A percentile compares a stretch with the other conserved stretches of the same genome.
Conservation (phyloP, 2,113 vertebrate species). For the Boleophthalmus pectinirostris region DNA sequence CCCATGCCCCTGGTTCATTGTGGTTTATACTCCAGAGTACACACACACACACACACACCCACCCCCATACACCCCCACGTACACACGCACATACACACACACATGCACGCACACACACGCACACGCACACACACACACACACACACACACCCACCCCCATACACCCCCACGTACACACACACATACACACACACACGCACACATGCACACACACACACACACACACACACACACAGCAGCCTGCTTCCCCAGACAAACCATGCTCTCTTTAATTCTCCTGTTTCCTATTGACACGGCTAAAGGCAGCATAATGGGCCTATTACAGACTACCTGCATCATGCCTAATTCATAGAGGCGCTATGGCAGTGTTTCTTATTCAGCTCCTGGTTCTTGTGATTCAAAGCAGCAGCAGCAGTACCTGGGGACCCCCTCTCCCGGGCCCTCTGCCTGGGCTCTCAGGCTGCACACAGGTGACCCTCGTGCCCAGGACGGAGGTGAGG, state of each 20-base stretch:
- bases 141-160: not conserved
- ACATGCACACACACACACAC: not conserved
- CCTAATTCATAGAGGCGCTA: conserved; percentile 69
- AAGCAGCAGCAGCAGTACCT: conserved; percentile 41
- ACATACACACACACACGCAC: not conserved
- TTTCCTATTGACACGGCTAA: conserved; percentile 63
- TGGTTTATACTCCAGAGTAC: conserved; percentile 3
- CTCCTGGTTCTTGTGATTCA: conserved; percentile 51
- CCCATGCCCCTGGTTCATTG: not conserved
- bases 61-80: not conserved
- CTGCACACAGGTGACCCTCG: conserved; percentile 59
- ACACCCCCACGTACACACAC: not conserved
- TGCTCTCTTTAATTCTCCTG: conserved; percentile 43
- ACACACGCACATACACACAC: not conserved
- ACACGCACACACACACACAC: conserved; percentile 1
- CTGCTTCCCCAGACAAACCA: conserved; percentile 35
- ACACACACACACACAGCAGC: not conserved
- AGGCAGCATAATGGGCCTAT: conserved; percentile 65
- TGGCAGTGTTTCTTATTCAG: conserved; percentile 62
- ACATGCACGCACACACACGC: too few species aligned
- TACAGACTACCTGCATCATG: conserved; percentile 70
- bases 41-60: conserved; percentile 1
- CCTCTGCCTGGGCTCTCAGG: conserved; percentile 39
- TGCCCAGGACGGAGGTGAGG: conserved; percentile 57
- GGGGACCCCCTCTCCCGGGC: conserved; percentile 41